These are phyloP conservation scores for Drosophila incognita DNA, from an alignment of 2,888 invertebrate species.

Conservation along the genomic window DNA sequence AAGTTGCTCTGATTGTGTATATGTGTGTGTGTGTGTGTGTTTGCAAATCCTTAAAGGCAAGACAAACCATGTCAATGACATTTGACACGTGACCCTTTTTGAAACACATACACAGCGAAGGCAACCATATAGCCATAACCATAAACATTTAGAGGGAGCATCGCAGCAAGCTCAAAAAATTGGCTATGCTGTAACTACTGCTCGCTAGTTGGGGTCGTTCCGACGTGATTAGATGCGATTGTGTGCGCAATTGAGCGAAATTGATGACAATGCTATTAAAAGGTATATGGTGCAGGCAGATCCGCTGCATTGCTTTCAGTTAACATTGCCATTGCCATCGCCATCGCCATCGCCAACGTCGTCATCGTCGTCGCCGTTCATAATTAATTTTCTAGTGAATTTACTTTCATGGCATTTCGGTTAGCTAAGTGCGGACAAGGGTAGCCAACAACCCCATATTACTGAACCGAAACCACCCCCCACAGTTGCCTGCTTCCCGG, in stretches of 20 bases:
- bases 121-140: slow-evolving; percentile 69
- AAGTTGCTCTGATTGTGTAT: slow-evolving; percentile 30
- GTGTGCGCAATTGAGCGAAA: slow-evolving; percentile 81
- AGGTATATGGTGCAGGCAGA: slow-evolving; percentile 60
- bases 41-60: slow-evolving; percentile 72
- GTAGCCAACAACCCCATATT: slow-evolving; percentile 17
- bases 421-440: slow-evolving; percentile 60
- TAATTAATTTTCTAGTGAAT: slow-evolving; percentile 80
- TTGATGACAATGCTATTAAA: slow-evolving; percentile 79
- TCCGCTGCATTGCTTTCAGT: slow-evolving; percentile 63
- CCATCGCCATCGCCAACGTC: slow-evolving; percentile 14
- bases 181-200: slow-evolving; percentile 36
- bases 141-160: slow-evolving; percentile 72
- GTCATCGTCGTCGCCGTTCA: slow-evolving; percentile 59
- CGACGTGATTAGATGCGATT: slow-evolving; percentile 79
- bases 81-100: slow-evolving; percentile 80
- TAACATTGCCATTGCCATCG: background rate
- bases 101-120: slow-evolving; percentile 29
- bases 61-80: slow-evolving; percentile 80
- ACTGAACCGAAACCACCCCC: background rate
- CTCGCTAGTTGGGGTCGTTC: slow-evolving; percentile 62
- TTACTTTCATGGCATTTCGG: slow-evolving; percentile 77
- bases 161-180: slow-evolving; percentile 35
- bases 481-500: slow-evolving; percentile 2
- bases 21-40: slow-evolving; percentile 24